A percentile compares a stretch with the other conserved stretches of the same genome.
Evolutionary conservation across 2,797 vertebrate genomes (phyloP).

Genomic region (Melanotaenia parkinsoni): DNA sequence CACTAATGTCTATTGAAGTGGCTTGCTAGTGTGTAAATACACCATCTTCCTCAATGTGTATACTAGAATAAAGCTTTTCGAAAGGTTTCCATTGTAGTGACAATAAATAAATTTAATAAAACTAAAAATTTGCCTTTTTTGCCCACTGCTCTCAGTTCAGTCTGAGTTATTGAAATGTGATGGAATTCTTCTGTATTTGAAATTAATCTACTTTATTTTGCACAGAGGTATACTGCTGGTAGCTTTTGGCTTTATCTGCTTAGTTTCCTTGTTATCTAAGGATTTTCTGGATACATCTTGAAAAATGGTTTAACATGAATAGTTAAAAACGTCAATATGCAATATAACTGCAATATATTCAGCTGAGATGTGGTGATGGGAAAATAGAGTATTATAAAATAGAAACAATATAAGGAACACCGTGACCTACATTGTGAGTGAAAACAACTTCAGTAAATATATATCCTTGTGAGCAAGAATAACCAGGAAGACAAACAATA

Average conservation of each 20-base stretch:
- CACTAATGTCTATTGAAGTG: too few species aligned
- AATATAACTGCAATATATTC: neutral
- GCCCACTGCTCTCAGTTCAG: too few species aligned
- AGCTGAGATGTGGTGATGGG: neutral
- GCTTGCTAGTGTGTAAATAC: too few species aligned
- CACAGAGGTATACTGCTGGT: too few species aligned
- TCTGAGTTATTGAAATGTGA: neutral
- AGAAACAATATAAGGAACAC: neutral
- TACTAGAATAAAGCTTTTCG: too few species aligned
- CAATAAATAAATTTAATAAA: too few species aligned
- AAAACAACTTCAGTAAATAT: conserved; percentile 19
- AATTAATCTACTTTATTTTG: neutral
- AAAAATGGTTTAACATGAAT: neutral
- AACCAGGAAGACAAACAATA: conserved; percentile 30
- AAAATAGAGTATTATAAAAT: neutral
- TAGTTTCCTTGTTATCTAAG: neutral
- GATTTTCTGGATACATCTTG: neutral
- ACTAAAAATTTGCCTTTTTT: too few species aligned
- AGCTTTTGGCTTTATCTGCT: neutral
- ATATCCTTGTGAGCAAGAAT: conserved; percentile 39
- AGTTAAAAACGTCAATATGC: neutral
- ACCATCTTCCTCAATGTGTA: too few species aligned
- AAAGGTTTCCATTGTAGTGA: too few species aligned
- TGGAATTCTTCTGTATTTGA: neutral
- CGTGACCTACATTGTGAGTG: neutral